Percentiles rank a stretch among this genome's conserved stretches.
phyloP scores from a whole-genome alignment of 1,140 invertebrate genomes.

The Scaptodrosophila lebanonensis region DNA sequence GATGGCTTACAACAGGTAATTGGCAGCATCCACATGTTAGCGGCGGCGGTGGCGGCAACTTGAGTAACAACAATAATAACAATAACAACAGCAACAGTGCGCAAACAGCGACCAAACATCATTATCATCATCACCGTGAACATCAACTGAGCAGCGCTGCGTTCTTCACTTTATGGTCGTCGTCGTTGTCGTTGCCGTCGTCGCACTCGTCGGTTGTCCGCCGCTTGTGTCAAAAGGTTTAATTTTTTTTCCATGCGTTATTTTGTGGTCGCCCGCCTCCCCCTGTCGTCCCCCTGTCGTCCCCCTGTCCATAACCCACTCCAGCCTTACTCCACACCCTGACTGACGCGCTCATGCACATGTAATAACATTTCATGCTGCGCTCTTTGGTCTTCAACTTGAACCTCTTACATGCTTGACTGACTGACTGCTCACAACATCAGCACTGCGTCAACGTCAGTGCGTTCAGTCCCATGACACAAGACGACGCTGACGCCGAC shows the following conservation, averaged over 20 bases:
- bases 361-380: slow-evolving; percentile 70
- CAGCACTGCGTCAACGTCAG: slow-evolving; percentile 65
- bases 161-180: slow-evolving; percentile 39
- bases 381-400: slow-evolving; percentile 59
- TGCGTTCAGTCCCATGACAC: slow-evolving; percentile 46
- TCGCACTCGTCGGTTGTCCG: slow-evolving; percentile 48
- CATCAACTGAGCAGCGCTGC: slow-evolving; percentile 20
- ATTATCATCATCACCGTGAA: background rate
- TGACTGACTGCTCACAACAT: slow-evolving; percentile 31
- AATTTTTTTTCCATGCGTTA: slow-evolving; percentile 45
- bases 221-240: slow-evolving; percentile 73
- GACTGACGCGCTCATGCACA: slow-evolving; percentile 15
- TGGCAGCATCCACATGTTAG: slow-evolving; percentile 69
- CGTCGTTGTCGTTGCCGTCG: slow-evolving; percentile 22
- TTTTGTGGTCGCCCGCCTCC: slow-evolving; percentile 22
- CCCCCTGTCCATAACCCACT: background rate
- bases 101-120: slow-evolving; percentile 5
- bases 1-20: slow-evolving; percentile 76
- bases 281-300: background rate
- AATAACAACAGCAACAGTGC: slow-evolving; percentile 23
- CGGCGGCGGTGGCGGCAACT: no score
- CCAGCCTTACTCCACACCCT: background rate
- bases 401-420: slow-evolving; percentile 63
- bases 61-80: slow-evolving; percentile 42
- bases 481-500: slow-evolving; percentile 14